Evolutionary conservation across 2,113 vertebrate genomes (phyloP).

Genomic region (Ammospiza caudacuta): DNA sequence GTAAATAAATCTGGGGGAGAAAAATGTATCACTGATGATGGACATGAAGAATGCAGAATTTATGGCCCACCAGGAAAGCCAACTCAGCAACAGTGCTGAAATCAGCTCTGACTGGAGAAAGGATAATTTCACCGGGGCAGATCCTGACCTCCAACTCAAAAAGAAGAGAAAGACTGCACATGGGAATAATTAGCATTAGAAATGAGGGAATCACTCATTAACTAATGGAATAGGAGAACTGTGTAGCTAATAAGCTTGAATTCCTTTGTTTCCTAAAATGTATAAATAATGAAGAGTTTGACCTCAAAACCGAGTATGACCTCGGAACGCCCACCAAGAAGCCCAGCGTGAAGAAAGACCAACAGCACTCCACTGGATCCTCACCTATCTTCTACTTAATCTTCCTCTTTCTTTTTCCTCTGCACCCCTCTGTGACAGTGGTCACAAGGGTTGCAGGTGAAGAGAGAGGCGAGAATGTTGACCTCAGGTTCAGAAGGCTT

Average conservation of each 20-base stretch:
- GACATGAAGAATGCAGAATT: not conserved
- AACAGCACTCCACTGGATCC: not conserved
- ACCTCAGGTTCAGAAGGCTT: too few species aligned
- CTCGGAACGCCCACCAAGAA: rapidly evolving
- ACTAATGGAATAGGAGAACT: not conserved
- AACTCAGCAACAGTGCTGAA: not conserved
- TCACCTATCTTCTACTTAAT: not conserved
- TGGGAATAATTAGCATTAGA: not conserved
- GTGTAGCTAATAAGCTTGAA: not conserved
- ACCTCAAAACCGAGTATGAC: too few species aligned
- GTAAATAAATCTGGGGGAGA: not conserved
- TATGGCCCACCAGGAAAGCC: not conserved
- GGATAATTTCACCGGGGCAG: not conserved
- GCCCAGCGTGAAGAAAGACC: not conserved
- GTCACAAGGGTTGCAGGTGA: too few species aligned
- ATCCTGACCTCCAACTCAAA: not conserved
- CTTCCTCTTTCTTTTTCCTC: not conserved
- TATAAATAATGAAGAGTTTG: too few species aligned
- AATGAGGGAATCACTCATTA: not conserved
- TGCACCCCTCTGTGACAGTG: too few species aligned
- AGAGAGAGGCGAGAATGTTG: too few species aligned
- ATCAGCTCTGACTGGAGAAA: not conserved
- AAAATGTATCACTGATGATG: not conserved
- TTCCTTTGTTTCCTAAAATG: not conserved
- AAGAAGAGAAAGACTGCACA: not conserved